These are phyloP conservation scores for Melanerpes aurifrons DNA, from an alignment of 2,113 vertebrate genomes.

Conservation along the genomic window DNA sequence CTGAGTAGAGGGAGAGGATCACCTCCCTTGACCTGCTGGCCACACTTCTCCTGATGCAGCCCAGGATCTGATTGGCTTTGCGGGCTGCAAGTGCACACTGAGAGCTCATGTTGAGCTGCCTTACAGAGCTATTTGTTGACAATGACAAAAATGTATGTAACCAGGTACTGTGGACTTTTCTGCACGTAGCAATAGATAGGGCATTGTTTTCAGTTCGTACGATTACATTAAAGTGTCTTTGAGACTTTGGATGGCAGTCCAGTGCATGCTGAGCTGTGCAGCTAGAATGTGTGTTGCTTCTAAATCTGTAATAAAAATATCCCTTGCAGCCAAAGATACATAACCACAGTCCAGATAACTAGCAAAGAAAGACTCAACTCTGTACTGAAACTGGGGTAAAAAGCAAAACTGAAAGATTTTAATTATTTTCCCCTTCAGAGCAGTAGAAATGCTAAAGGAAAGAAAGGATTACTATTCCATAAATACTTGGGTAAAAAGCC, in stretches of 20 bases:
- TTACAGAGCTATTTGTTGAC: conserved; percentile 22
- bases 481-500: not conserved
- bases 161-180: conserved; percentile 13
- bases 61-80: too few relatives aligned
- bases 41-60: too few relatives aligned
- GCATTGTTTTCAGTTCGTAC: not conserved
- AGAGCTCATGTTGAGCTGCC: not conserved
- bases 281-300: conserved; percentile 27
- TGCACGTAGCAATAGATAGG: not conserved
- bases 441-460: not conserved
- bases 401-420: not conserved
- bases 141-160: not conserved
- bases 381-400: not conserved
- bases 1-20: too few relatives aligned
- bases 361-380: not conserved
- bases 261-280: conserved; percentile 7
- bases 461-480: not conserved
- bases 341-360: conserved; percentile 4
- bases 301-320: conserved; percentile 44
- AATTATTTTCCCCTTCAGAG: not conserved
- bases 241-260: not conserved
- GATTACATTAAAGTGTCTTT: not conserved
- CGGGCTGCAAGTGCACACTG: too few relatives aligned
- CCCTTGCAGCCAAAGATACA: not conserved
- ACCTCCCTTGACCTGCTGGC: too few relatives aligned